Evolutionary conservation across 2,113 vertebrate species (phyloP).

Genomic region (Hippotragus niger): DNA sequence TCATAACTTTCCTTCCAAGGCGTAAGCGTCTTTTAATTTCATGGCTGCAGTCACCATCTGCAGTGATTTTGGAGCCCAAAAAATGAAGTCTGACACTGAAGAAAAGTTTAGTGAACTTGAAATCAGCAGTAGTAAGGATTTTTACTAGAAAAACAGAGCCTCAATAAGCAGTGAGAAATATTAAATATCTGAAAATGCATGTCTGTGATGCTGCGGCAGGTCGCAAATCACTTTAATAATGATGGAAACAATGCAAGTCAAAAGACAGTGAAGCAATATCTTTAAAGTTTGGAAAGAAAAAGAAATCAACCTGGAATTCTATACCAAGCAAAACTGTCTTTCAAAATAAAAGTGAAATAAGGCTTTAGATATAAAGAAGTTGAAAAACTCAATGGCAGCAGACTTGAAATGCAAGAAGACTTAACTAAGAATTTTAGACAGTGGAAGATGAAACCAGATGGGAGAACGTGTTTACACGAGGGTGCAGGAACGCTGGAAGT

Average conservation of each 20-base stretch:
- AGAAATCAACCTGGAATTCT: background rate
- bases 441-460: background rate
- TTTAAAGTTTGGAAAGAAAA: background rate
- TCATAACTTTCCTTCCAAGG: no score
- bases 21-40: no score
- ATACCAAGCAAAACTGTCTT: background rate
- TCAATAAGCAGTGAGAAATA: background rate
- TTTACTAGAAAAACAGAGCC: background rate
- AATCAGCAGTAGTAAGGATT: background rate
- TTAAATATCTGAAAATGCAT: background rate
- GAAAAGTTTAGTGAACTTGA: background rate
- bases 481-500: no score
- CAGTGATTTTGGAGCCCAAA: no score
- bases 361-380: background rate
- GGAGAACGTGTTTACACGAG: no score
- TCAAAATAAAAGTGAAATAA: background rate
- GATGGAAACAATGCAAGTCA: background rate
- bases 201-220: fast-evolving
- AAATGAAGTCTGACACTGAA: background rate
- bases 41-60: no score
- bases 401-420: background rate
- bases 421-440: background rate
- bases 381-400: background rate
- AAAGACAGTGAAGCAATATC: background rate
- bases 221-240: background rate